phyloP scores from a whole-genome alignment of 1,140 invertebrate species.

The Hormaphis cornu region DNA sequence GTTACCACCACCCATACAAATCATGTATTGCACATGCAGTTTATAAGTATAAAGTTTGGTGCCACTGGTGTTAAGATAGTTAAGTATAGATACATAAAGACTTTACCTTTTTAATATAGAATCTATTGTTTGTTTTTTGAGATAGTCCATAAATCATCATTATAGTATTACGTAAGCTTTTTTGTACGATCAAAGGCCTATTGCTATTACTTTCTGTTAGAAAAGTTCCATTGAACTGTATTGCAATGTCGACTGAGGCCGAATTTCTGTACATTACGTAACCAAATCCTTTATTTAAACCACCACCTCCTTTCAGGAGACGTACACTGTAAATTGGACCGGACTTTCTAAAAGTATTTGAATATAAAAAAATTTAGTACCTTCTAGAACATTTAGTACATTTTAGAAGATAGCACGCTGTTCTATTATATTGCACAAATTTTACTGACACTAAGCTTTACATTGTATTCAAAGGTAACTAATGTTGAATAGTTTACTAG shows the following conservation, averaged over 20 bases:
- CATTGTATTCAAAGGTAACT: no score
- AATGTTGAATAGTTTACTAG: no score
- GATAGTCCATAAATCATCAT: slow-evolving; percentile 29
- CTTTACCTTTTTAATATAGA: background rate
- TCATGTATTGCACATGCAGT: no score
- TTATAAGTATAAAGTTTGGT: background rate
- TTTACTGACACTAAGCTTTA: no score
- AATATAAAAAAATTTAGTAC: background rate
- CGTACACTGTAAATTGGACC: slow-evolving; percentile 22
- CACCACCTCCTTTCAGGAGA: slow-evolving; percentile 5
- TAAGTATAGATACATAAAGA: background rate
- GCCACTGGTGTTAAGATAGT: no score
- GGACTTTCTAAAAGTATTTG: slow-evolving; percentile 13
- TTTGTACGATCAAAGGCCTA: slow-evolving; percentile 17
- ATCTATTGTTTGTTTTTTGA: background rate
- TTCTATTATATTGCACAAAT: no score
- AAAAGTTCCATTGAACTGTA: background rate
- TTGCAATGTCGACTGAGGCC: background rate
- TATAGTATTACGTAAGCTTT: slow-evolving; percentile 19
- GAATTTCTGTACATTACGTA: slow-evolving; percentile 24
- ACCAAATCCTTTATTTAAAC: slow-evolving; percentile 24
- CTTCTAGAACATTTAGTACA: background rate
- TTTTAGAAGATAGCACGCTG: no score
- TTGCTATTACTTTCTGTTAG: slow-evolving; percentile 1
- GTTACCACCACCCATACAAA: no score